Base-by-base conservation (phyloP, 2,113 vertebrate species). In the Zonotrichia leucophrys region DNA sequence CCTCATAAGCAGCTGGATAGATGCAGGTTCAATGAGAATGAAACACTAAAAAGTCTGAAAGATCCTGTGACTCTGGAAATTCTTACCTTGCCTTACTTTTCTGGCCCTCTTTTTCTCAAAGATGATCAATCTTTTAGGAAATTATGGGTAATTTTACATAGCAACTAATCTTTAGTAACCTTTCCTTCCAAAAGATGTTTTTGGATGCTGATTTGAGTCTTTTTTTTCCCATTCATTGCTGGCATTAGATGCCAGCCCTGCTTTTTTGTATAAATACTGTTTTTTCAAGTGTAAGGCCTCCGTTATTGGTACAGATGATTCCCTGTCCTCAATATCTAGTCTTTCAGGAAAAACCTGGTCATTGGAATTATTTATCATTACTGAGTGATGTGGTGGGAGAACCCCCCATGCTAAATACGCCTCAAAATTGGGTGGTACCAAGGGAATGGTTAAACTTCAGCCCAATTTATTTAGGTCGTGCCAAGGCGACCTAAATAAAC, bases 331-430 rank as follows among this genome's bases (percentile, higher is more conserved):
- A 0, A 3, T 16, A 35, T 46, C 35, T 52, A 28, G 70, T 80
- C 21, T 68, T 75, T 78, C 86, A 89, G 67, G 63, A 81, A 73
- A 63, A 87, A 24, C 55, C 10, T 39, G 9, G 3, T 78, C 62
- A n/a, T 39, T 56, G 39, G 68, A 84, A 49, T 30, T 74, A 22
- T 16, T 80, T 49, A 15, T 66, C 60, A 19, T 39, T 80, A 62
- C 39, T 47, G 37, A 83, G 15, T 35, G 68, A 62, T 46, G n/a
- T 39, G 9, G 55, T 88, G 46, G 70, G 30, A 89, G 41, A 90
- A 33, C 10, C 33, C 46, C 10, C 7, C 22, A 11, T 0, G 0
- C 21, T 39, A 72, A 79, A 50, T 10, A 27, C 28, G 77, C 27
- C 60, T 47, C 25, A 79, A 19, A 85, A 50, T 12, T 63, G 64